Percentiles rank a stretch among this genome's conserved stretches.
Conservation (phyloP, 2,797 vertebrate genomes). For the Sarcophilus harrisii region DNA sequence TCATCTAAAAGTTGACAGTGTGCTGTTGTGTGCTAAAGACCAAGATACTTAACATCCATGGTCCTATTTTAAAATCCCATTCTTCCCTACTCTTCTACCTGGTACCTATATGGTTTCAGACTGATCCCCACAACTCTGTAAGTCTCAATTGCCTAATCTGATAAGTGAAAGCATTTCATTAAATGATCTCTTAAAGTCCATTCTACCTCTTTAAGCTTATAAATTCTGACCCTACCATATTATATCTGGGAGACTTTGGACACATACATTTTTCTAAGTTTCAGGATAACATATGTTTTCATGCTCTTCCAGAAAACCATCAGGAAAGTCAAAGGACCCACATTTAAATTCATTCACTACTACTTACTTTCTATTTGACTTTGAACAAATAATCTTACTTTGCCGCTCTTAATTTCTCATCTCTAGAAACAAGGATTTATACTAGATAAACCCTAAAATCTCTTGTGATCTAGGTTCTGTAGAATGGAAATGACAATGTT, state of each 20-base stretch:
- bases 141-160: not conserved
- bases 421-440: not conserved
- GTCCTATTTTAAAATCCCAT: not conserved
- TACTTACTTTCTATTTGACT: not conserved
- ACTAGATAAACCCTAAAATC: not conserved
- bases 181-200: not conserved
- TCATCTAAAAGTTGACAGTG: not conserved
- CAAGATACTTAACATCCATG: not conserved
- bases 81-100: not conserved
- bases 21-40: not conserved
- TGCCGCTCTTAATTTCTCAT: not conserved
- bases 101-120: not conserved
- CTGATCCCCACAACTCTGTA: not conserved
- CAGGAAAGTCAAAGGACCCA: not conserved
- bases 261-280: not conserved
- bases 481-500: not conserved
- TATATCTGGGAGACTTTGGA: not conserved
- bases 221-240: not conserved
- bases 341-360: not conserved
- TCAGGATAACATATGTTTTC: not conserved
- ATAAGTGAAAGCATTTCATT: not conserved
- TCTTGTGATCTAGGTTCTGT: not conserved
- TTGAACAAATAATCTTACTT: not conserved
- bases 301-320: not conserved
- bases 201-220: not conserved